Evolutionary conservation across 2,888 invertebrate genomes (phyloP), one percentile per base, ranked within the genome.

Genomic region (Gymnocheta viridis): DNA sequence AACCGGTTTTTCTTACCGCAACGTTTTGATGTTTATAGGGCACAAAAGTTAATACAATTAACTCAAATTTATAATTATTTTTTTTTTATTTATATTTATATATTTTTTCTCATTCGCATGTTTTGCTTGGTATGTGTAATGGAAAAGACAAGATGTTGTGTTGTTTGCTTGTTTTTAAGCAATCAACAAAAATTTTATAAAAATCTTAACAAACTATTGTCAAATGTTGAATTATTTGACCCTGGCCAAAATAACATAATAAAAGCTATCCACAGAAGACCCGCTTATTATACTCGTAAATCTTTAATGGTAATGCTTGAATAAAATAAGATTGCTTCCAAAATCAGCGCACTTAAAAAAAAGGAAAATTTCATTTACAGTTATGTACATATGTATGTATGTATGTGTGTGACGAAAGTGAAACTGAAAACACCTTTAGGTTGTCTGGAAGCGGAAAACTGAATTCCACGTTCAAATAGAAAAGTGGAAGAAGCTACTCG

Each of bases 1-100:
- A 81, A 81, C 73, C 60, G 67, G 81, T 74, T 81, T 74, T 24
- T 35, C 10, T 49, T 67, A 22, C 10, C 6, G 44, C 70, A 79
- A 58, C 51, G 22, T 66, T 80, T 60, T 60, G 49, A 56, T 58
- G 60, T 67, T 67, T 58, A 35, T 67, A 60, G 74, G 60, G 60
- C 51, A 67, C 24, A 24, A 41, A 49, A 66, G 22, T n/a, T 51
- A 41, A 73, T 44, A 14, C 3, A 29, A 51, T 27, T 58, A 58
- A 58, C 9, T 29, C n/a, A 60, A 69, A 41, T 29, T 64, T 2
- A 24, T 38, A 44, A 47, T 38, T 62, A 12, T n/a, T 41, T 38
- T 2, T 38, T 41, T 41, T n/a, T n/a, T n/a, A n/a, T n/a, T n/a
- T n/a, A n/a, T n/a, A n/a, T n/a, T n/a, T n/a, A n/a, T n/a, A n/a